phyloP scores from a whole-genome alignment of 2,888 invertebrate genomes.

The Tortricodes alternella region DNA sequence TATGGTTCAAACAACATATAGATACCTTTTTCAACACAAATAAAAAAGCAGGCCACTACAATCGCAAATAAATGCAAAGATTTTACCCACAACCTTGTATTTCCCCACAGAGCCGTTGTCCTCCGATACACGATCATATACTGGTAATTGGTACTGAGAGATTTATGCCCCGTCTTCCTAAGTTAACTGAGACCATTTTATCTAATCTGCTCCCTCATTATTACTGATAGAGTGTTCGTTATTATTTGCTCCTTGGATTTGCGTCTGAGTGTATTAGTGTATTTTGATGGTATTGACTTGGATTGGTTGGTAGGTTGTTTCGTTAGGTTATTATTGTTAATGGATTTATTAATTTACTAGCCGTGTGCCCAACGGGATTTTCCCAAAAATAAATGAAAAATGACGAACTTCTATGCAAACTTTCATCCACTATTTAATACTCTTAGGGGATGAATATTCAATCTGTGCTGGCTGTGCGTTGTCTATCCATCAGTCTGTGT shows the following conservation, averaged over 20 bases:
- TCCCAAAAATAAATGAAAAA: no score
- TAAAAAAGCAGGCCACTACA: not conserved
- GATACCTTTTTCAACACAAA: not conserved
- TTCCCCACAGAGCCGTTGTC: slow-evolving; percentile 22
- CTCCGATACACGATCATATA: slow-evolving; percentile 28
- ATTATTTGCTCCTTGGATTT: slow-evolving; percentile 21
- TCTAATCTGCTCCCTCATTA: slow-evolving; percentile 30
- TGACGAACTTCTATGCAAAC: no score
- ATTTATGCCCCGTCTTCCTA: slow-evolving; percentile 25
- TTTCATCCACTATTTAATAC: no score
- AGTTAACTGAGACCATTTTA: slow-evolving; percentile 25
- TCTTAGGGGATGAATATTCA: no score
- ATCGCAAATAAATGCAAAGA: slow-evolving; percentile 14
- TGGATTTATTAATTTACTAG: not conserved
- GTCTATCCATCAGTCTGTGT: no score
- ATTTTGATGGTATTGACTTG: not conserved
- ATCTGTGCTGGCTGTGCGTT: no score
- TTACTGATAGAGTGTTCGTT: slow-evolving; percentile 29
- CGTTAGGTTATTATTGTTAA: not conserved
- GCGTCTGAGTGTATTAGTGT: slow-evolving; percentile 17
- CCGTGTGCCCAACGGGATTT: no score
- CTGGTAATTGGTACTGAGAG: slow-evolving; percentile 25
- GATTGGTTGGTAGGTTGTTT: not conserved
- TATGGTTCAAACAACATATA: no score
- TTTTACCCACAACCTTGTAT: slow-evolving; percentile 11